Evolutionary conservation across 2,113 vertebrate genomes (phyloP), one percentile per base, ranked within the genome.

Genomic region (Picathartes gymnocephalus): DNA sequence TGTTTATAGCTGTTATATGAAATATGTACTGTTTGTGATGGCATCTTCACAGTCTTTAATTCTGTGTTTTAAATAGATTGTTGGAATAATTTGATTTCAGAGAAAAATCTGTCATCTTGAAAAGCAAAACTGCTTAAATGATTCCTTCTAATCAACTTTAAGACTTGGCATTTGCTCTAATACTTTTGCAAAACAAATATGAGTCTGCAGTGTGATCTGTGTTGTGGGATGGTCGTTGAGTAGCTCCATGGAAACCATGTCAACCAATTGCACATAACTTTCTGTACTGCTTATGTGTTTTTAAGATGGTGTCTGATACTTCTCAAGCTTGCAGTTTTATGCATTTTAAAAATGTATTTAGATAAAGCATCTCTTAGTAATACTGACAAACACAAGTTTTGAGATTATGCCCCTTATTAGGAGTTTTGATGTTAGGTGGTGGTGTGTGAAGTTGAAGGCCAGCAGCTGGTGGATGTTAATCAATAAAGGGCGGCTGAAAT

Each of bases 71-170:
- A 86, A 91, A 58, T 50, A 92, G 42, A 30, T 39, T 70, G n/a
- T 58, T 73, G 79, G 50, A 95, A 47, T 97, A 94, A 88, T 85
- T 94, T 82, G 48, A 61, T 92, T 76, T 78, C 48, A 66, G 69
- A 90, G 47, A 68, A 91, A 45, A 95, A 91, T 82, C 71, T 90
- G 58, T 94, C 80, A 81, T 88, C n/a, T 88, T 92, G 88, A 83
- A 90, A 88, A 92, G 86, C 71, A 86, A 70, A 92, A 83, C 68
- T 88, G 78, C 82, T 90, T 73, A 48, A 90, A 62, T 81, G 35
- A 13, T 86, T 94, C 47, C 25, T 93, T 92, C 76, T 89, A 93
- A 96, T 96, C 86, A 92, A 79, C 51, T 94, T 92, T 57, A 79
- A 95, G 84, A 74, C 25, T 12, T 58, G 30, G 35, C 60, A 40